A percentile compares a stretch with the other conserved stretches of the same genome.
Evolutionary conservation across 2,797 vertebrate genomes (phyloP).

Genomic region (Pangasius larnaudii): DNA sequence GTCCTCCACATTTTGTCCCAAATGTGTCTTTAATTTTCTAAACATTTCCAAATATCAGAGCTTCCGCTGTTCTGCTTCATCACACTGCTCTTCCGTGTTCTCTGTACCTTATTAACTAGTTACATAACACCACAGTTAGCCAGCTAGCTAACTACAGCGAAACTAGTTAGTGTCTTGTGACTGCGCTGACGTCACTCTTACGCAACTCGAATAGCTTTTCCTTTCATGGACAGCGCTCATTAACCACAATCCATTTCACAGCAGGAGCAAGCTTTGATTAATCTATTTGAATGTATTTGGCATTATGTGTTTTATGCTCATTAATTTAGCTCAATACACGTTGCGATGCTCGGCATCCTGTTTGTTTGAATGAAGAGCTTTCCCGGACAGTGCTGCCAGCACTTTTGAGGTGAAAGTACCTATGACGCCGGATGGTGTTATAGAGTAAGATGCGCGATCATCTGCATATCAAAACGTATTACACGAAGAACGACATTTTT

Average conservation of each 20-base stretch:
- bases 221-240: background rate
- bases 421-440: background rate
- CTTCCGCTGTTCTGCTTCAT: constrained; percentile 9
- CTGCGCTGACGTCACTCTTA: constrained; percentile 72
- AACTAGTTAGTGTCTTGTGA: constrained; percentile 70
- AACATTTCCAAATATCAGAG: background rate
- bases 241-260: background rate
- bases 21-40: background rate
- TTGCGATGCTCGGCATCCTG: background rate
- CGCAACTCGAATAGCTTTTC: background rate
- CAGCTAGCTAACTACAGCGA: background rate
- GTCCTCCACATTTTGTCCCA: background rate
- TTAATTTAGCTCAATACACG: background rate
- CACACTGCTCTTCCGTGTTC: constrained; percentile 10
- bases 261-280: too few species aligned
- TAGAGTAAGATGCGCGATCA: background rate
- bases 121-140: background rate
- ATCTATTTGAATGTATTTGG: background rate
- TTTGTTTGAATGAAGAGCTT: background rate
- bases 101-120: background rate
- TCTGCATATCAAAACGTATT: background rate
- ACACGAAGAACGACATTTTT: background rate
- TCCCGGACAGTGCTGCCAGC: background rate
- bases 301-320: background rate
- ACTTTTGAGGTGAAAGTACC: background rate